phyloP scores from a whole-genome alignment of 2,797 vertebrate species.

The Crax fasciolata region DNA sequence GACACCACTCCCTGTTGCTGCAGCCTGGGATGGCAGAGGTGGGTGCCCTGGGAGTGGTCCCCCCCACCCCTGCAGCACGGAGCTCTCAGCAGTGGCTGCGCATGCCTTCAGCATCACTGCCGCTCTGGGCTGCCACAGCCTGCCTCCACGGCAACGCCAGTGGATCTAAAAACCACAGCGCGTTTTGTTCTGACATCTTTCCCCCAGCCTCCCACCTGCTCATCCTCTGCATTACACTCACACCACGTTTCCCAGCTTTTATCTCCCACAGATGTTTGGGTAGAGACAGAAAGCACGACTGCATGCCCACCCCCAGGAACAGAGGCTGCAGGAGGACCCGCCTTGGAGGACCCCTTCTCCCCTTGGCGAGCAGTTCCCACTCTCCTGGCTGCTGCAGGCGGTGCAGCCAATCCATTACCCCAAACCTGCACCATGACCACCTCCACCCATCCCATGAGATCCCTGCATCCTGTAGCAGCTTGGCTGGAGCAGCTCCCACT shows the following conservation, averaged over 20 bases:
- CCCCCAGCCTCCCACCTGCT: not conserved
- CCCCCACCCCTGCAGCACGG: not conserved
- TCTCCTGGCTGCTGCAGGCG: not conserved
- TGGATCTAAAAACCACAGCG: not conserved
- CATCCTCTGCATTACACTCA: not conserved
- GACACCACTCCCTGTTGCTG: not conserved
- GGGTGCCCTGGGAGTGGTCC: not conserved
- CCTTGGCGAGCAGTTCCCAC: not conserved
- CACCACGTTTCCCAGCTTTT: not conserved
- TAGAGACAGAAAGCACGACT: not conserved
- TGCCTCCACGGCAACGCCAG: rapidly evolving
- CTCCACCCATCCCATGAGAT: rapidly evolving
- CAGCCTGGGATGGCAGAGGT: not conserved
- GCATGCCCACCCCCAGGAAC: not conserved
- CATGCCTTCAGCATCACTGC: not conserved
- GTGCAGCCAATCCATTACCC: not conserved
- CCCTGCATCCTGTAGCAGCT: not conserved
- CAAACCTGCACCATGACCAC: rapidly evolving
- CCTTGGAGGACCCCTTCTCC: not conserved
- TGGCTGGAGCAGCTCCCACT: not conserved
- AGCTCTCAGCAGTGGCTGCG: not conserved
- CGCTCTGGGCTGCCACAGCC: not conserved
- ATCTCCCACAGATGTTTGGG: not conserved
- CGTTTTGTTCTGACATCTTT: not conserved
- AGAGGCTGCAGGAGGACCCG: not conserved